These are phyloP conservation scores for Galeopterus variegatus DNA, from an alignment of 2,113 vertebrate species.

Conservation along the genomic window DNA sequence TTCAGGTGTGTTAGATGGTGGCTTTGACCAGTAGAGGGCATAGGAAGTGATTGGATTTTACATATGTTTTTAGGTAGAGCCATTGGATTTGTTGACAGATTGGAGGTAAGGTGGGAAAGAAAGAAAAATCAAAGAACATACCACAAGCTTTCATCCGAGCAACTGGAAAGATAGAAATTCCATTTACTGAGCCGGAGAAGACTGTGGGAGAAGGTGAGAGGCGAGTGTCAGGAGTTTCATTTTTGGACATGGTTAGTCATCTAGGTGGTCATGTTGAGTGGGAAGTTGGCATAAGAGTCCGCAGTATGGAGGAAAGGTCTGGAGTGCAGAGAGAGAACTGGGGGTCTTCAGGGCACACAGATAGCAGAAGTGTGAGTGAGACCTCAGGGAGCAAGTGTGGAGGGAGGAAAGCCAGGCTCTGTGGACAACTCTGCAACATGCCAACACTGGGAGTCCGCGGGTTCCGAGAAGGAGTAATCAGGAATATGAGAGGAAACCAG, in stretches of 20 bases:
- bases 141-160: background rate
- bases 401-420: background rate
- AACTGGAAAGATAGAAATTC: background rate
- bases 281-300: background rate
- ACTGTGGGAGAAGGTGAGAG: background rate
- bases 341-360: background rate
- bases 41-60: background rate
- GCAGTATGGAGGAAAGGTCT: background rate
- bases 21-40: background rate
- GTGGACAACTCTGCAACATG: no score
- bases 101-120: background rate
- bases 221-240: background rate
- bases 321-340: background rate
- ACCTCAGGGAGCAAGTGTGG: background rate
- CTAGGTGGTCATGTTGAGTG: background rate
- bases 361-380: rapidly evolving
- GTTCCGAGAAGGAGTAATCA: background rate
- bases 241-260: background rate
- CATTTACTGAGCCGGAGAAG: background rate
- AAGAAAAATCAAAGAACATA: background rate
- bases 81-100: background rate
- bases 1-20: background rate
- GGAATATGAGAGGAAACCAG: no score
- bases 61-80: background rate
- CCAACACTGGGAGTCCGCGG: background rate